Evolutionary conservation across 2,113 vertebrate species (phyloP), one percentile per base, ranked within the genome.

Genomic region (Menidia beryllina): DNA sequence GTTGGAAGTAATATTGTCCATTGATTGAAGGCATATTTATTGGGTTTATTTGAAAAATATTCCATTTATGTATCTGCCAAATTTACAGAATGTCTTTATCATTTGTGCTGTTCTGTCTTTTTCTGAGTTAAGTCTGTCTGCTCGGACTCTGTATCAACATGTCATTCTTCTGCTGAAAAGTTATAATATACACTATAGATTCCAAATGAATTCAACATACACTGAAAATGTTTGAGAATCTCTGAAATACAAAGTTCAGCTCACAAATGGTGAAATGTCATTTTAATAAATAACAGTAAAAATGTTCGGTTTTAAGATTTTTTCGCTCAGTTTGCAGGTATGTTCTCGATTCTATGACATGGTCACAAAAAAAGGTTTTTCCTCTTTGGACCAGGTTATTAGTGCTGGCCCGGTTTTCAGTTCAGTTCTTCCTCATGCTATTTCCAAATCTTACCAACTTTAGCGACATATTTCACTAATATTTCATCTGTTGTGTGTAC

Each of bases 41-140:
- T 72, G 15, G 36, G 60, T 50, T 10, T 45, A 15, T 63, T 61
- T 51, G 34, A 54, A 20, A 59, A 68, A 48, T 34, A 7, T 8
- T 61, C 11, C 30, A 43, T 56, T 36, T 58, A 14, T 65, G 21
- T 45, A 13, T 69, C 49, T 69, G 59, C 64, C 69, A 78, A 70
- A 74, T 70, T 30, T 27, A 45, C 25, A 10, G 5, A 15, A 51
- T 56, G 36, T 14, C 23, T 57, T 0, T 13, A 9, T 19, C 27
- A 34, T 25, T 58, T 7, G 19, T 17, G 20, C 21, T 48, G 36
- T 26, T 41, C 14, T 54, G 21, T 48, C 8, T 65, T n/a, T 54
- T n/a, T 55, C n/a, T 26, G 0, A 25, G 14, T 43, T n/a, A 5
- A 8, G 1, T 71, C 17, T 70, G 30, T 7, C 17, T 70, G 30